phyloP scores from a whole-genome alignment of 2,797 vertebrate species.

The Cynodonichthys magdalenae region DNA sequence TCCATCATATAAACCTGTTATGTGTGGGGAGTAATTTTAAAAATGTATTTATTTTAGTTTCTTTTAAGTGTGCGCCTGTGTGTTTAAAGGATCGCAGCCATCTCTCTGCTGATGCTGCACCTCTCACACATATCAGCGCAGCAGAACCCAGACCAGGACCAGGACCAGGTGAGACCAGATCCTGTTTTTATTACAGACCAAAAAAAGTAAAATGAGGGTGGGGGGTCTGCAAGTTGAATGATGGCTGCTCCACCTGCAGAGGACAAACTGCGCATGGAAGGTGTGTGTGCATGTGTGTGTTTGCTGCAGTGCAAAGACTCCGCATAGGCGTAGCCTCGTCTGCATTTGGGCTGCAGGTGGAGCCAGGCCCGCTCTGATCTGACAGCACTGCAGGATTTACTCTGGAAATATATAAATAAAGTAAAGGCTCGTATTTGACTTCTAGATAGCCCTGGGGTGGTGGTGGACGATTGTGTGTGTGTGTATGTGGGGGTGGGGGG shows the following conservation, averaged over 20 bases:
- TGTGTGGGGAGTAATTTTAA: too few species aligned
- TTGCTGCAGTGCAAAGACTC: conserved; percentile 59
- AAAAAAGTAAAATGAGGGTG: too few species aligned
- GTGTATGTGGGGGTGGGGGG: too few species aligned
- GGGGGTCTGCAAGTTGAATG: too few species aligned
- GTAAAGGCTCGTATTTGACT: too few species aligned
- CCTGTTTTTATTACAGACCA: too few species aligned
- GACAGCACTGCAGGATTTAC: too few species aligned
- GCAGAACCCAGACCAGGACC: conserved; percentile 1
- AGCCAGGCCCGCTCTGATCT: conserved; percentile 14
- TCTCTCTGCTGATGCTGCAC: conserved; percentile 28
- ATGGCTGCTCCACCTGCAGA: conserved; percentile 7
- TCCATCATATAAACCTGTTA: too few species aligned
- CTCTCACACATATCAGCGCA: conserved; percentile 10
- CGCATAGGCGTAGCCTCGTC: conserved; percentile 69
- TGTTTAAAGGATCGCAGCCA: conserved; percentile 15
- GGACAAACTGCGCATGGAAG: conserved; percentile 12
- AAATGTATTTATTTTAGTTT: too few species aligned
- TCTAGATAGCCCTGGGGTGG: too few species aligned
- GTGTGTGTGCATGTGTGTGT: not conserved
- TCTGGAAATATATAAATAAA: too few species aligned
- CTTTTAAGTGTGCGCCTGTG: not conserved
- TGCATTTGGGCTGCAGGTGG: conserved; percentile 45
- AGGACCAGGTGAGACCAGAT: conserved; percentile 38
- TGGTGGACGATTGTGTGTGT: too few species aligned